Evolutionary conservation across 2,113 vertebrate species (phyloP), one percentile per base, ranked within the genome.

Genomic region (Cyprinodon tularosa): DNA sequence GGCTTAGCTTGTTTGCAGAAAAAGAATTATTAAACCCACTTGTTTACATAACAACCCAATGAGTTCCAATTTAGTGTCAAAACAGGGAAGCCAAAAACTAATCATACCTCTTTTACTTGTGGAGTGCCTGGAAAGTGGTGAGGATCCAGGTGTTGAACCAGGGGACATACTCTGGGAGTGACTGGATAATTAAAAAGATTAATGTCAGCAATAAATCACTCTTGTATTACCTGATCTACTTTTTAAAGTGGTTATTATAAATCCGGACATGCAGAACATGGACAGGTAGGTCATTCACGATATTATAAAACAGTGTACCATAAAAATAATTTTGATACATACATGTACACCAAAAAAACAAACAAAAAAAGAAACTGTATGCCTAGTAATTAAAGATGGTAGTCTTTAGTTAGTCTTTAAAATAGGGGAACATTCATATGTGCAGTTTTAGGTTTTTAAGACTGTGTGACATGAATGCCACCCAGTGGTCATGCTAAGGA

Each of bases 111-210:
- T 96, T 86, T 89, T 97, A 87, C 88, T 96, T n/a, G 89, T 88
- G 36, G 95, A 97, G 72, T 91, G 68, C 60, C 94, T 95, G 4
- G 96, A 96, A 66, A 62, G 91, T 48, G 96, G 96, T 0, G 96
- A 98, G 1, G 94, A 92, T 50, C 90, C 85, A 74, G 96, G 96
- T 0, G 86, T 84, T 17, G 93, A 85, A 17, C 87, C 93, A 14
- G 95, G 88, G 0, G 96, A 98, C 67, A 86, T 93, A 57, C 92
- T 93, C 11, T 86, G 85, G 0, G 92, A 91, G 10, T 83, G 78
- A 47, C 39, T 38, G 9, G 88, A 86, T 60, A 76, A 87, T 47
- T 84, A 77, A 65, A 88, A 80, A 66, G 86, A 88, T 67, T 95
- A 96, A 71, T 90, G 93, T 29, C 93, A 91, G 20, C 95, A 94